Percentiles rank a stretch among this genome's conserved stretches.
Conservation (phyloP, 2,113 vertebrate genomes). For the Xyliphius kryptos region DNA sequence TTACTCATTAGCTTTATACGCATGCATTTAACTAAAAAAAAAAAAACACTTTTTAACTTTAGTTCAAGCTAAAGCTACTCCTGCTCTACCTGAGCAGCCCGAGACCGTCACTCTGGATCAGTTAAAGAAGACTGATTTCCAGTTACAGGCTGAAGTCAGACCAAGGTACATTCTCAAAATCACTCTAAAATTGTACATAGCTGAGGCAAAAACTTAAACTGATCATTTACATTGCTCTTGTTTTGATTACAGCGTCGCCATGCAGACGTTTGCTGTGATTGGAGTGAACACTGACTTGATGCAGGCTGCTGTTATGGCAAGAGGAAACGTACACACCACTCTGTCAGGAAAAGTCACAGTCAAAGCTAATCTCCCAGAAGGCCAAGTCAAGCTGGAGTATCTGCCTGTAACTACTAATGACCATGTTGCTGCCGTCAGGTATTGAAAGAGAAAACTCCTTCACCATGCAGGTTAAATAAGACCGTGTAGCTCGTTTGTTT, state of each 20-base stretch:
- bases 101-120: slow-evolving; percentile 46
- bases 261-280: slow-evolving; percentile 65
- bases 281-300: slow-evolving; percentile 71
- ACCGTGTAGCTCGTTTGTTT: no score
- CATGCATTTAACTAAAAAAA: not conserved
- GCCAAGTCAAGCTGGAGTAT: slow-evolving; percentile 65
- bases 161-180: slow-evolving; percentile 51
- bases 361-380: slow-evolving; percentile 61
- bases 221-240: not conserved
- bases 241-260: slow-evolving; percentile 53
- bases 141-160: slow-evolving; percentile 52
- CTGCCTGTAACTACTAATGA: slow-evolving; percentile 59
- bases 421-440: slow-evolving; percentile 59
- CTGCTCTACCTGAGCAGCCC: slow-evolving; percentile 51
- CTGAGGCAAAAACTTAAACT: not conserved
- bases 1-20: no score
- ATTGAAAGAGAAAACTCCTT: slow-evolving; percentile 21
- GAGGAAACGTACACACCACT: slow-evolving; percentile 49
- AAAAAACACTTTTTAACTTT: not conserved
- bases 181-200: not conserved
- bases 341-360: slow-evolving; percentile 58
- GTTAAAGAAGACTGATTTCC: slow-evolving; percentile 51
- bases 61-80: slow-evolving; percentile 50
- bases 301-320: slow-evolving; percentile 64
- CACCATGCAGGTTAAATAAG: no score